Evolutionary conservation across 2,888 invertebrate species (phyloP), one percentile per base, ranked within the genome.

Genomic region (Pterobdella sp.): DNA sequence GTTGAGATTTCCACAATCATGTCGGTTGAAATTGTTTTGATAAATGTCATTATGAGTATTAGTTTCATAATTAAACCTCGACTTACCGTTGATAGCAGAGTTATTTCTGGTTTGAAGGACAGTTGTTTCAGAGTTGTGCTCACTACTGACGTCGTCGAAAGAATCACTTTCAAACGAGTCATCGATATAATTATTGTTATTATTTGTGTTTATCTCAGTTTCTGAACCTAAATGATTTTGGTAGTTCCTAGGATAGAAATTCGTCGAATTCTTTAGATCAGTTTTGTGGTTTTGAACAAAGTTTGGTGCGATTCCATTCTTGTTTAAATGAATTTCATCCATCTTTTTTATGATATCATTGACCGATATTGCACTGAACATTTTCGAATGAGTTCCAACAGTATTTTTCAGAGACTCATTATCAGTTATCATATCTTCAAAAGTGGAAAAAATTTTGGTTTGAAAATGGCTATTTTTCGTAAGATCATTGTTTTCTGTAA

Each of bases 331-430:
- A 14, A 22, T 7, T 42, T 42, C 10, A 26, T 56, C 60, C 4
- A 56, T 4, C n/a, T 56, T 22, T 22, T 56, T 56, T 22, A 56
- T 56, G 60, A 56, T 56, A 26, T 56, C 60, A 56, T n/a, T 56
- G 60, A 56, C 60, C n/a, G 60, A 56, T 56, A 56, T 56, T 26
- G 60, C 60, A n/a, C 60, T 56, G 60, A 56, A 56, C 60, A 56
- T 56, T n/a, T 56, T 56, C 4, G 7, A 18, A 26, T 7, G 4
- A 26, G 60, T n/a, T 22, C 60, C 60, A 56, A 56, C 60, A 22
- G 4, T 56, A 22, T 26, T 4, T 56, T 26, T 22, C 60, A 56
- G 26, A n/a, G 60, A 56, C n/a, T 56, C 60, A 26, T 56, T 56
- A 29, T 65, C 35, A 22, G 4, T 65, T 10, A 65, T 65, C n/a